Evolutionary conservation across 2,888 invertebrate genomes (phyloP).

Genomic region (Euzetes globulus): DNA sequence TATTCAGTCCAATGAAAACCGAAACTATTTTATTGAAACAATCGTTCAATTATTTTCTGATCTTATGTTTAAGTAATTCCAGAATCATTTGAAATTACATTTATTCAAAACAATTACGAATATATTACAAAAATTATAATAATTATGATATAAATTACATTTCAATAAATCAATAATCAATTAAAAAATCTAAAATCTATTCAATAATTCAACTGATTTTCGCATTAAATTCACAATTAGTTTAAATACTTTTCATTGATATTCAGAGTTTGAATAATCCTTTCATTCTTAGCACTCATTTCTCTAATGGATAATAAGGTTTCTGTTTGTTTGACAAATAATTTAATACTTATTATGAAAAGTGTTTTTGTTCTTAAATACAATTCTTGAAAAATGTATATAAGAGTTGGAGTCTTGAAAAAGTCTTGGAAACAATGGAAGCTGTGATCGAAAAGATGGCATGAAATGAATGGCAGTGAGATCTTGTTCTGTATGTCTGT

Average conservation of each 20-base stretch:
- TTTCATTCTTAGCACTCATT: background rate
- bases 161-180: no score
- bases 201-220: no score
- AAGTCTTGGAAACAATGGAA: background rate
- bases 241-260: no score
- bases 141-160: background rate
- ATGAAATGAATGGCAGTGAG: slow-evolving; percentile 18
- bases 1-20: no score
- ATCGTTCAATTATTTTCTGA: no score
- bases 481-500: background rate
- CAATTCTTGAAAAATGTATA: background rate
- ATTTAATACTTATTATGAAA: slow-evolving; percentile 1
- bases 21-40: no score
- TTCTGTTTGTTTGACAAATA: background rate
- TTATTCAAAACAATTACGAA: background rate
- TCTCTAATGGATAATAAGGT: background rate
- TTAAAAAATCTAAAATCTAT: no score
- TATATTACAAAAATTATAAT: background rate
- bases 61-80: no score
- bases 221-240: no score
- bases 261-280: no score
- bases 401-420: background rate
- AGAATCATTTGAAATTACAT: background rate
- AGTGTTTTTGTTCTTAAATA: background rate
- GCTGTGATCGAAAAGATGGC: background rate